Evolutionary conservation across 2,888 invertebrate genomes (phyloP), one percentile per base, ranked within the genome.

Genomic region (Lasiommata megera): DNA sequence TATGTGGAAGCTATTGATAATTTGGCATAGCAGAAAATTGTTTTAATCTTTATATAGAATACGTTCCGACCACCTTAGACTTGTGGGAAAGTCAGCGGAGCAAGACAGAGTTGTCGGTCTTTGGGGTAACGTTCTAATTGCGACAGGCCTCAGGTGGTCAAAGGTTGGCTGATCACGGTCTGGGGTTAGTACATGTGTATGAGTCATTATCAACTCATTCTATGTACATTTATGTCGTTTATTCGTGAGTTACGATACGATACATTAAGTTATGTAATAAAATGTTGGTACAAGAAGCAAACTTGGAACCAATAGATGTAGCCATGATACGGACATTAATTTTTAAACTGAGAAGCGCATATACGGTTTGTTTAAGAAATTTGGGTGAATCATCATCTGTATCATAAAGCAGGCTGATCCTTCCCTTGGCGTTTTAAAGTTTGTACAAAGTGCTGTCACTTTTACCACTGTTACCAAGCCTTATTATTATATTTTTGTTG

Each of bases 51-150:
- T 66, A 68, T 65, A 70, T 71, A 66, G 65, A 62, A 60, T 56
- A 56, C 62, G 52, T 29, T 40, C 16, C 23, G 17, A 47, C 34
- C 50, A 54, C 41, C 57, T 43, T 47, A 54, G 58, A 43, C 55
- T 55, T 74, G 75, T 77, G 77, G 76, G 77, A 78, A 74, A 69
- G 52, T 56, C 68, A 68, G 54, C 69, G 64, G 65, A 67, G 77
- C 84, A 74, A 73, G 77, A 82, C 88, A 52, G 12, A 40, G 38
- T 5, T n/a, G 47, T 6, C 31, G 36, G 72, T 60, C 37, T 66
- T 67, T 63, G 68, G 80, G 68, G 68, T 71, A 70, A 73, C 76
- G 77, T 80, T 85, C 80, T 88, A 86, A 88, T 88, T 85, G 82
- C 82, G 67, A 62, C 78, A 73, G 74, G 72, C 82, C 68, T 62